Evolutionary conservation across 2,113 vertebrate genomes (phyloP), one percentile per base, ranked within the genome.

Genomic region (Pygoscelis adeliae): DNA sequence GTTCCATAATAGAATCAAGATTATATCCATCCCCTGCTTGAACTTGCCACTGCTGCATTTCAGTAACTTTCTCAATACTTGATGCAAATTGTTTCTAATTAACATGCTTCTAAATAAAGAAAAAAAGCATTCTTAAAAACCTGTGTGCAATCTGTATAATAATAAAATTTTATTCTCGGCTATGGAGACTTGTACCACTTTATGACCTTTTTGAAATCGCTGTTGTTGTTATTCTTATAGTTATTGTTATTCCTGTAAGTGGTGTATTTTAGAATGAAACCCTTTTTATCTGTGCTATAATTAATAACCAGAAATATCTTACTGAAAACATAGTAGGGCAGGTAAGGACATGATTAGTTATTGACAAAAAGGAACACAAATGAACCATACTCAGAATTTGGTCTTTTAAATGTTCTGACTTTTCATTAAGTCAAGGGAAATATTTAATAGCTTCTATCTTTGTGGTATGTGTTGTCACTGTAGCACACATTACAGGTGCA

Each of bases 81-180:
- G 34, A 93, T 93, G 93, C 66, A 95, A 94, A 94, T 89, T 73
- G 16, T 83, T 84, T 89, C 66, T 95, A 77, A 90, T 96, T 92
- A 86, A 22, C 11, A 27, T 82, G 25, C 30, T 66, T 91, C 52
- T 58, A 85, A 89, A 91, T 83, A 84, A 79, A 89, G 66, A 32
- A 80, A 52, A 82, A 56, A 92, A 44, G 3, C 2, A 10, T 50
- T 87, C 61, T 82, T 81, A 63, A 74, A 94, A 92, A 15, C 44
- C 11, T 79, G 5, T 79, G 22, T 85, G 30, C 27, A 34, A 9
- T 85, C 61, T 76, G 4, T 79, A 30, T 53, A 92, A 65, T 79
- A 88, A 73, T 63, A 67, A 88, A 44, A 69, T 72, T 87, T 63
- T 83, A 47, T 67, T 95, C 81, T 91, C 36, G 11, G 9, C 29